Evolutionary conservation across 2,113 vertebrate genomes (phyloP).

Genomic region (Aleadryas rufinucha): DNA sequence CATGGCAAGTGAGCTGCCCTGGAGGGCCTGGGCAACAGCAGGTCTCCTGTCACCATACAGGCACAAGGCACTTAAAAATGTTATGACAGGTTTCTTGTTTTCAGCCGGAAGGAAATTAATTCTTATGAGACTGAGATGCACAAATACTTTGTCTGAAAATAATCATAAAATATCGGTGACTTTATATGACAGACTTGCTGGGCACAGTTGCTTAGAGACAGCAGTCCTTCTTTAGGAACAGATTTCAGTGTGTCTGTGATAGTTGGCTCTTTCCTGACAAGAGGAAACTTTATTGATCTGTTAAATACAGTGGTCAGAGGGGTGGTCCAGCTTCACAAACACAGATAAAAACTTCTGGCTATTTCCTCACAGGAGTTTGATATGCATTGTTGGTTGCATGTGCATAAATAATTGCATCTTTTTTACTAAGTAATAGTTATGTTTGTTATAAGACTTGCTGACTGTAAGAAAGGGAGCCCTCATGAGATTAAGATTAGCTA

Average conservation of each 20-base stretch:
- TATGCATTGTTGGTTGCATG: rapidly evolving
- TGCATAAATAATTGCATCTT: background rate
- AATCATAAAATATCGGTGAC: background rate
- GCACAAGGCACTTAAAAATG: background rate
- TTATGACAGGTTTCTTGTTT: background rate
- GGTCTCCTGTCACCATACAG: rapidly evolving
- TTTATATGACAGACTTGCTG: background rate
- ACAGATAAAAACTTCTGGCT: background rate
- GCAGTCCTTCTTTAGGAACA: background rate
- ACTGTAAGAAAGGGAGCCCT: background rate
- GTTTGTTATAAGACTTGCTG: background rate
- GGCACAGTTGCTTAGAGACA: background rate
- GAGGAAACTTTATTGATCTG: background rate
- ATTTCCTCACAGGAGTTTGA: background rate
- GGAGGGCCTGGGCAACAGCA: background rate
- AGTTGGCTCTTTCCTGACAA: background rate
- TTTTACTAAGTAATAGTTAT: background rate
- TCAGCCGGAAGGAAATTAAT: background rate
- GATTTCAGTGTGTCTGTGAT: background rate
- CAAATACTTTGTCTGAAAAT: background rate
- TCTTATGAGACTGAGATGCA: background rate
- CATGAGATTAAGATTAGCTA: background rate
- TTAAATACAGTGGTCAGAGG: background rate
- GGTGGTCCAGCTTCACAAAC: background rate
- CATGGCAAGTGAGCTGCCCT: rapidly evolving